phyloP scores from a whole-genome alignment of 2,888 invertebrate genomes.

The Apodemia hepburni region DNA sequence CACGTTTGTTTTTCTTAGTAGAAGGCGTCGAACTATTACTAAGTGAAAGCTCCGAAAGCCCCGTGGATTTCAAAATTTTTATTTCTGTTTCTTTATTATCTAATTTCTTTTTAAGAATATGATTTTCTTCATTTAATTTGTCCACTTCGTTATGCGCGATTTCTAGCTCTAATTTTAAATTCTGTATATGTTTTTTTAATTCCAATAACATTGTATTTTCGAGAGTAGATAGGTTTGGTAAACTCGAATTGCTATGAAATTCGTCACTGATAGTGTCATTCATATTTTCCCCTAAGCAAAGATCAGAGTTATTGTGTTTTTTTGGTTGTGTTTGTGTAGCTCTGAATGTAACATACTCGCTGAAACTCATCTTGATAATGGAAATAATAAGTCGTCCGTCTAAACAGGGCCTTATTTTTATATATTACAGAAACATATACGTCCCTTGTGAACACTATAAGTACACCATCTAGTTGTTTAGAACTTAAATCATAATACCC shows the following conservation, averaged over 20 bases:
- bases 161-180: background rate
- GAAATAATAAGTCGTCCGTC: too few species aligned
- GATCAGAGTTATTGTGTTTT: background rate
- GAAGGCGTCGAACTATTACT: background rate
- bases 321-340: background rate
- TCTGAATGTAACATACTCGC: background rate
- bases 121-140: background rate
- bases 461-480: too few species aligned
- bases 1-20: background rate
- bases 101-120: background rate
- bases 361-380: conserved; percentile 2
- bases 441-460: too few species aligned
- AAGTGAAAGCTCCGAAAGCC: background rate
- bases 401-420: too few species aligned
- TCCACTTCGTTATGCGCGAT: conserved; percentile 2
- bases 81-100: background rate
- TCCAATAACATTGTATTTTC: background rate
- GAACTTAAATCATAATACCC: too few species aligned
- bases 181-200: background rate
- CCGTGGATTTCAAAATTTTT: background rate
- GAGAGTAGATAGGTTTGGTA: background rate
- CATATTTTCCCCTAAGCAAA: background rate
- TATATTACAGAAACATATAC: too few species aligned
- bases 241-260: background rate
- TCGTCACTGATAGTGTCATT: background rate